These are phyloP conservation scores for Protonibea diacanthus DNA, from an alignment of 2,797 vertebrate species.

Conservation along the genomic window DNA sequence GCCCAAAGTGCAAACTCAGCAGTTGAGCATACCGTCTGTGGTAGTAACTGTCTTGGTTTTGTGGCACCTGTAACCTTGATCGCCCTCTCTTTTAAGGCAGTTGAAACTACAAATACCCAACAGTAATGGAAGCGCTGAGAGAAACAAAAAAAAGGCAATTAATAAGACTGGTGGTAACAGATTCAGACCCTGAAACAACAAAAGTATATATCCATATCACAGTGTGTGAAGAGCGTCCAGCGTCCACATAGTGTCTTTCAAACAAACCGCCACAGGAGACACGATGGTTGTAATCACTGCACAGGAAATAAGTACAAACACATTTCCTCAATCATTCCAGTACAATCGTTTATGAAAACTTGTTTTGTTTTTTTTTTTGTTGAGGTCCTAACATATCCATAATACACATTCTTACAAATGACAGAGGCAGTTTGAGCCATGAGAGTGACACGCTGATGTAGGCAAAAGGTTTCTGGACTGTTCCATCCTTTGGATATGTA, in stretches of 20 bases:
- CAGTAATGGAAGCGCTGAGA: conserved; percentile 76
- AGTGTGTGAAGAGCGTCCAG: conserved; percentile 75
- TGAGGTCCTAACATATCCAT: conserved; percentile 60
- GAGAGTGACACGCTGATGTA: conserved; percentile 73
- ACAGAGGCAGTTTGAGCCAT: conserved; percentile 64
- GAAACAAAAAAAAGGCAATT: conserved; percentile 36
- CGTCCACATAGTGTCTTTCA: conserved; percentile 70
- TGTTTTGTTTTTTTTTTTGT: conserved; percentile 28
- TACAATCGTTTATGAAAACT: conserved; percentile 74
- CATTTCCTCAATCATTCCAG: conserved; percentile 53
- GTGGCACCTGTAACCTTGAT: conserved; percentile 55
- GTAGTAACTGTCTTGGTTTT: conserved; percentile 51
- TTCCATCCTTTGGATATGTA: conserved; percentile 72
- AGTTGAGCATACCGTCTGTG: conserved; percentile 53
- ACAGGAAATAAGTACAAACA: conserved; percentile 62
- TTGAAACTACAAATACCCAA: conserved; percentile 74
- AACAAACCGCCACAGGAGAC: conserved; percentile 52
- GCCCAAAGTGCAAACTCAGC: conserved; percentile 69
- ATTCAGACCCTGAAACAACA: conserved; percentile 64
- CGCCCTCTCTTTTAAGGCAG: conserved; percentile 62
- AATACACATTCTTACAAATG: conserved; percentile 73
- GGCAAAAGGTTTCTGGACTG: conserved; percentile 49
- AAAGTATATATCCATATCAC: conserved; percentile 76
- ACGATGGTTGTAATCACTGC: conserved; percentile 66
- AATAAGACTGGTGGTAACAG: conserved; percentile 60